These are phyloP conservation scores for Polymixis flavicincta DNA, from an alignment of 2,888 invertebrate genomes.

Conservation along the genomic window DNA sequence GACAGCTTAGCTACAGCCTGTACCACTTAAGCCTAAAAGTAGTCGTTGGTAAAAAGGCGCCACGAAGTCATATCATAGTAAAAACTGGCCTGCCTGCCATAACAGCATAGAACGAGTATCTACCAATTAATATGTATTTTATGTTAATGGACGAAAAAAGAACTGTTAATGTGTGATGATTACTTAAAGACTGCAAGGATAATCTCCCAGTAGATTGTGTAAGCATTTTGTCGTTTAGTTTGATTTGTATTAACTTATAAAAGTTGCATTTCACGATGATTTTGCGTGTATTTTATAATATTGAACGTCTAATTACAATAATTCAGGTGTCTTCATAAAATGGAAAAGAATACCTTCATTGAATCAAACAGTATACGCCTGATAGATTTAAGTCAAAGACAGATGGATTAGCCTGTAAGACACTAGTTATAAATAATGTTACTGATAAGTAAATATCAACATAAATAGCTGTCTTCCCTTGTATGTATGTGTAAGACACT, in stretches of 20 bases:
- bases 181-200: conserved; percentile 52
- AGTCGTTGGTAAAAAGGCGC: background rate
- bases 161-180: conserved; percentile 42
- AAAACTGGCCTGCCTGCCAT: background rate
- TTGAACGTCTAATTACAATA: background rate
- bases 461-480: conserved; percentile 29
- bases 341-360: conserved; percentile 3
- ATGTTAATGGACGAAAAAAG: conserved; percentile 14
- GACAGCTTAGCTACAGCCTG: background rate
- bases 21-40: no score
- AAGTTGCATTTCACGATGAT: conserved; percentile 1
- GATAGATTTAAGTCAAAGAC: conserved; percentile 25
- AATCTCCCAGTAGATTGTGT: conserved; percentile 43
- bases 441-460: conserved; percentile 10
- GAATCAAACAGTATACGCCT: background rate
- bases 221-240: background rate
- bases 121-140: conserved; percentile 8
- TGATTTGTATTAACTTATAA: conserved; percentile 3
- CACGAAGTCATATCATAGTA: background rate
- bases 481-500: conserved; percentile 9
- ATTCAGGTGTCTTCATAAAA: conserved; percentile 1
- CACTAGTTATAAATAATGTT: conserved; percentile 2
- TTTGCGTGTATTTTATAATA: background rate
- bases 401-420: conserved; percentile 11
- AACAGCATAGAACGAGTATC: background rate